Percentiles rank a stretch among this genome's conserved stretches.
These are phyloP conservation scores for Arbacia lixula DNA, from an alignment of 53 echinoderm and acorn worm species.

Conservation along the genomic window DNA sequence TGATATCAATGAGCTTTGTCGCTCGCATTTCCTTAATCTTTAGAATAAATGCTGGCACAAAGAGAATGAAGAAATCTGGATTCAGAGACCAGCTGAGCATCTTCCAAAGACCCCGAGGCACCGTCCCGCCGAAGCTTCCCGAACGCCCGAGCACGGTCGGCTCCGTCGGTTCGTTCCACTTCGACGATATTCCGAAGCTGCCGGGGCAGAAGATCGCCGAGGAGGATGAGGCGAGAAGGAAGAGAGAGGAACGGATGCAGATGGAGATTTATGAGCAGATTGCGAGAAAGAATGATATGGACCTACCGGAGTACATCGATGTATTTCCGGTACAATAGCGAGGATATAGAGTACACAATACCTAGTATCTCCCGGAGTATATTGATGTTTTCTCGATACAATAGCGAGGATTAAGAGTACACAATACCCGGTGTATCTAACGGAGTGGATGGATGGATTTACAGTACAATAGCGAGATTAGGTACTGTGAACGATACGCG, in stretches of 20 bases:
- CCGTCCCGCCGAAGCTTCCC: conserved; percentile 16
- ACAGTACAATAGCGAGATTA: too few species aligned
- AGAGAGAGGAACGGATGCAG: conserved; percentile 1
- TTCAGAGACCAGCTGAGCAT: conserved; percentile 28
- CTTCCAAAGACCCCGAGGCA: conserved; percentile 6
- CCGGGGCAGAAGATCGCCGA: conserved; percentile 39
- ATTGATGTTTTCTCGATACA: too few species aligned
- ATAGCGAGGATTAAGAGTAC: too few species aligned
- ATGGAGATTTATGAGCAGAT: conserved; percentile 19
- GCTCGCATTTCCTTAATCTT: neutral
- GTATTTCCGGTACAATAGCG: too few species aligned
- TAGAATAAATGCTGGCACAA: neutral
- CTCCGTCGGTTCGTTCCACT: conserved; percentile 16
- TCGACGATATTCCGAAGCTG: neutral
- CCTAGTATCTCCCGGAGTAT: too few species aligned
- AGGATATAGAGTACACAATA: too few species aligned
- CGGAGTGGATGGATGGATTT: too few species aligned
- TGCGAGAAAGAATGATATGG: neutral
- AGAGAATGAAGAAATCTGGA: conserved; percentile 28
- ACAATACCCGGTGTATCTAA: too few species aligned
- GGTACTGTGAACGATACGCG: too few species aligned
- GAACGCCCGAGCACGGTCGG: conserved; percentile 7
- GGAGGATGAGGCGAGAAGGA: conserved; percentile 11
- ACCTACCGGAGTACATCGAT: conserved; percentile 21
- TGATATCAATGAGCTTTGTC: too few species aligned